phyloP scores from a whole-genome alignment of 1,140 invertebrate species.

The Neelides sp. region DNA sequence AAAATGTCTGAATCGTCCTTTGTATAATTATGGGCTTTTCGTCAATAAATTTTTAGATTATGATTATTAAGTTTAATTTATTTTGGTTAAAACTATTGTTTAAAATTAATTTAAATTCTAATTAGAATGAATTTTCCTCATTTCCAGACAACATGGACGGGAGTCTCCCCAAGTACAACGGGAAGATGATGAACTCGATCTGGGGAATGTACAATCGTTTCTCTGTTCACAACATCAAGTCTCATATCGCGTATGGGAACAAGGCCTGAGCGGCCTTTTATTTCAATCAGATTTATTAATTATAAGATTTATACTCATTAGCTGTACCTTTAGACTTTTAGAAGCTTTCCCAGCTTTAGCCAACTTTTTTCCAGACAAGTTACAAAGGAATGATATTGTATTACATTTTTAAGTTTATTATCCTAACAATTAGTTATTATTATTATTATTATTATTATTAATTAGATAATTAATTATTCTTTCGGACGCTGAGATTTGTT shows the following conservation, averaged over 20 bases:
- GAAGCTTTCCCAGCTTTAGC: too few species aligned
- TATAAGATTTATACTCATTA: background rate
- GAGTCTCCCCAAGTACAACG: constrained; percentile 61
- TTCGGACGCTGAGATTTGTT: too few species aligned
- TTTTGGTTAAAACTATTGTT: background rate
- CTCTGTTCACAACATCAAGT: constrained; percentile 31
- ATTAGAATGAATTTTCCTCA: background rate
- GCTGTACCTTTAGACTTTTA: too few species aligned
- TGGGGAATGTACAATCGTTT: constrained; percentile 66
- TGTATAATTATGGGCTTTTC: background rate
- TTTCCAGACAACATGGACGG: constrained; percentile 38
- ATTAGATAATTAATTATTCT: too few species aligned
- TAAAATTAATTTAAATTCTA: background rate
- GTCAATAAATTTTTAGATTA: constrained; percentile 10
- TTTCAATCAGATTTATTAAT: constrained; percentile 8
- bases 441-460: too few species aligned
- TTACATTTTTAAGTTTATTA: too few species aligned
- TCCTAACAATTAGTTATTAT: too few species aligned
- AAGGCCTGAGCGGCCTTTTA: constrained; percentile 15
- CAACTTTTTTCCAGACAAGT: too few species aligned
- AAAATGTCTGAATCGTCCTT: background rate
- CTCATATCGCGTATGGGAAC: constrained; percentile 15
- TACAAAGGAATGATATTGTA: too few species aligned
- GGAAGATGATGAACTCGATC: constrained; percentile 77
- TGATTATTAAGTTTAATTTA: constrained; percentile 1